Conservation (phyloP, 1,140 invertebrate genomes). For the Globodera ellingtonae region DNA sequence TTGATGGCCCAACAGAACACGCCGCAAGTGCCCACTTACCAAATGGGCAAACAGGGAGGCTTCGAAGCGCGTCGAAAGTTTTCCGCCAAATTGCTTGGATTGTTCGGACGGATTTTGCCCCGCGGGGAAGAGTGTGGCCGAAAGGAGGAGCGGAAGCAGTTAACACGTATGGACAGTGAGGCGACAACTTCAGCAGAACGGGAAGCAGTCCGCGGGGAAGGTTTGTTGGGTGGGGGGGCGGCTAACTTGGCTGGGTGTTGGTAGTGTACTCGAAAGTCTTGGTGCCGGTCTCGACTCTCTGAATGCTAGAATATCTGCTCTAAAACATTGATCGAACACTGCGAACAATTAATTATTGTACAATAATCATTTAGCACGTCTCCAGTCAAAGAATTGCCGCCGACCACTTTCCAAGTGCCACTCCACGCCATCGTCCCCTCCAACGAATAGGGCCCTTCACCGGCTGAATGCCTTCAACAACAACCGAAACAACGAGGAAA, state of each 20-base stretch:
- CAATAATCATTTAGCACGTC: neutral
- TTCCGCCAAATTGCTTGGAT: constrained; percentile 20
- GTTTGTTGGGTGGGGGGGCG: neutral
- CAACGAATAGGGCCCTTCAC: neutral
- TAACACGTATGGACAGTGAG: neutral
- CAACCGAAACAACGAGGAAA: neutral
- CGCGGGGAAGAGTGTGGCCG: neutral
- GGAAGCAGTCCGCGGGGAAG: neutral
- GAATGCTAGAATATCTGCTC: too few relatives aligned
- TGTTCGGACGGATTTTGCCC: neutral
- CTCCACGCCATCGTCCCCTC: constrained; percentile 13
- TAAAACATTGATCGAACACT: too few relatives aligned
- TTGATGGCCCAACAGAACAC: constrained; percentile 43
- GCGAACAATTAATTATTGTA: too few relatives aligned
- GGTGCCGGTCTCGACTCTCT: too few relatives aligned
- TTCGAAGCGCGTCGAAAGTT: constrained; percentile 9
- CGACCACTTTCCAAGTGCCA: neutral
- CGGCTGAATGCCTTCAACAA: neutral
- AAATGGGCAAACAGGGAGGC: constrained; percentile 1
- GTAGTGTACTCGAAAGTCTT: too few relatives aligned
- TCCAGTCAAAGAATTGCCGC: neutral
- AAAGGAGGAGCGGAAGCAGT: neutral
- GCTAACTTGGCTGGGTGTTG: too few relatives aligned
- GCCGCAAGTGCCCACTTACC: constrained; percentile 3
- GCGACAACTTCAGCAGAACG: neutral